These are phyloP conservation scores for Mimachlamys varia DNA, from an alignment of 2,888 invertebrate genomes.

Conservation along the genomic window DNA sequence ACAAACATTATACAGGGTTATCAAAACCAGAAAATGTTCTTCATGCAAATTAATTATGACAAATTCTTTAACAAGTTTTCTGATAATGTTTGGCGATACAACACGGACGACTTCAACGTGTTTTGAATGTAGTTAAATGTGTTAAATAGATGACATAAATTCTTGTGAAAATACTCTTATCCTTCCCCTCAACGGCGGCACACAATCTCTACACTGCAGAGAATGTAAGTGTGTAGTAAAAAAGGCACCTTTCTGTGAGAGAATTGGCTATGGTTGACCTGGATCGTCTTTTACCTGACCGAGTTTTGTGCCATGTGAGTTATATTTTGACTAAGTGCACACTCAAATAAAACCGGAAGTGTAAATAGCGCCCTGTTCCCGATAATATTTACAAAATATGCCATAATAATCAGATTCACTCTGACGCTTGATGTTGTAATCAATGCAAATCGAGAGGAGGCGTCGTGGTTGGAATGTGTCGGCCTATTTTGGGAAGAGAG, in stretches of 20 bases:
- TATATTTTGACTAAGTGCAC: background rate
- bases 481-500: background rate
- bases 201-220: no score
- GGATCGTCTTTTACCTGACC: background rate
- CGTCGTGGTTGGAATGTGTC: background rate
- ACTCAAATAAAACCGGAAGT: background rate
- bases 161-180: no score
- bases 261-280: background rate
- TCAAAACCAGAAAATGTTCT: background rate
- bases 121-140: no score
- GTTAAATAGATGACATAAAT: no score
- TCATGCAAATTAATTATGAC: background rate
- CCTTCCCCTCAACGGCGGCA: no score
- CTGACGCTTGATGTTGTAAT: background rate
- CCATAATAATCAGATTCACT: background rate
- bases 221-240: no score
- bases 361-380: background rate
- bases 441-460: background rate
- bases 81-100: background rate
- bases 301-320: background rate
- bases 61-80: background rate
- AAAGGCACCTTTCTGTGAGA: background rate
- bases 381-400: conserved; percentile 16
- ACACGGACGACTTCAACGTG: no score
- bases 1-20: background rate